Base-by-base conservation (phyloP, 2,113 vertebrate species). In the Strigops habroptila region DNA sequence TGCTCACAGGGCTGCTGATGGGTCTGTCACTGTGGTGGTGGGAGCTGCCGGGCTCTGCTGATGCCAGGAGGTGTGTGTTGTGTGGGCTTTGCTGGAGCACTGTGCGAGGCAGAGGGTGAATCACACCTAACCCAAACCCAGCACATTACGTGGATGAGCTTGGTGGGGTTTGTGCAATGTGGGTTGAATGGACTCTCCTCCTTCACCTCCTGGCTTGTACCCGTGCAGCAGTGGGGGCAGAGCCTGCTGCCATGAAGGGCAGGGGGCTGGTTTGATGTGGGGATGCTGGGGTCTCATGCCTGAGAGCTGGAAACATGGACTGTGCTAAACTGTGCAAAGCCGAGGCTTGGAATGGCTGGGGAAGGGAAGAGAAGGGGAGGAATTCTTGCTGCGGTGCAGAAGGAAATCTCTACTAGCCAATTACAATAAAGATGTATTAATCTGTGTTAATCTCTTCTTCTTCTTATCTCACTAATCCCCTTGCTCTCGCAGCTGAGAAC, bases 371-470 rank as follows among this genome's bases (percentile, higher is more conserved):
- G 69, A 22, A 30, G 55, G 67, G 10, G 65, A 46, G 51, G 27
- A 57, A 31, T 12, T 46, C 44, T 65, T 60, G 74, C 70, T 31
- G 19, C 11, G 57, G 60, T 14, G 43, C 63, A 92, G 95, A 18
- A 53, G 70, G 94, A 63, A 89, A 85, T 65, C 88, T 85, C 91
- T 65, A 12, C 64, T 86, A 88, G 75, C n/a, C 73, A 37, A 25
- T 67, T 86, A 74, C 43, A 96, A 95, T 97, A 96, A 97, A 95
- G 70, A 85, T 25, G 6, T 39, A 6, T 27, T 93, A 88, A 88
- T 86, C 75, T 39, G 44, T 59, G 48, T 60, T 92, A 86, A 90
- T 77, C 78, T 81, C 30, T 60, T 74, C 44, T 52, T 68, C 64
- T 78, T 60, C 75, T 71, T 80, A 52, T 79, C 37, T 67, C 17